Base-by-base conservation (phyloP, 2,797 vertebrate species). In the Brachyalestes nurse region DNA sequence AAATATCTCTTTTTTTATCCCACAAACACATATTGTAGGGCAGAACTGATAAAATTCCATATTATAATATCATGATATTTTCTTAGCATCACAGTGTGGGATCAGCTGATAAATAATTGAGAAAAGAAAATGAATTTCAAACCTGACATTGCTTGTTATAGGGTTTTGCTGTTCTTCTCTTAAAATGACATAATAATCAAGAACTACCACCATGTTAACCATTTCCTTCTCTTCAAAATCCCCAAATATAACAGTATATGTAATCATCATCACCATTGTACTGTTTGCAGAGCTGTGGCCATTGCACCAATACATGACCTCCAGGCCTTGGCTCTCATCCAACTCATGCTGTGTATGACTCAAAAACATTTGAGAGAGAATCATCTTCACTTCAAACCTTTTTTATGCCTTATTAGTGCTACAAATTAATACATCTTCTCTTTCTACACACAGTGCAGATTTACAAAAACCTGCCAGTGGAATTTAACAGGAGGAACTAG, bases 341-440 rank as follows among this genome's bases (percentile, higher is more conserved):
- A 67, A 28, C 3, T 25, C 81, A 81, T 75, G 77, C 67, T 78
- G 71, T 53, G 57, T 21, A 49, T 72, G 64, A 73, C 53, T 61
- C 42, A 82, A 75, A 70, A 10, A 55, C 21, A 64, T 76, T 57
- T 40, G 34, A n/a, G 65, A 42, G 19, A 62, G 57, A 61, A 76
- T 76, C 45, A 70, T 28, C 57, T 81, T 60, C 19, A 58, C 72
- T 74, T 71, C 47, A 64, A 49, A 45, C 10, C 16, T 34, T 69
- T 61, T 19, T 23, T 28, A 34, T 9, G 74, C 57, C 1, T 47
- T 38, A 40, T 25, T 38, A 21, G 5, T 60, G 55, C 57, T 62
- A 38, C 66, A 76, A 77, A 80, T 77, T 42, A 77, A n/a, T 14
- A 49, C 19, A 47, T 28, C 62, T 34, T 80, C 34, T 65, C 21